Conservation (phyloP, 2,888 invertebrate species). For the Boloria euphrosyne region DNA sequence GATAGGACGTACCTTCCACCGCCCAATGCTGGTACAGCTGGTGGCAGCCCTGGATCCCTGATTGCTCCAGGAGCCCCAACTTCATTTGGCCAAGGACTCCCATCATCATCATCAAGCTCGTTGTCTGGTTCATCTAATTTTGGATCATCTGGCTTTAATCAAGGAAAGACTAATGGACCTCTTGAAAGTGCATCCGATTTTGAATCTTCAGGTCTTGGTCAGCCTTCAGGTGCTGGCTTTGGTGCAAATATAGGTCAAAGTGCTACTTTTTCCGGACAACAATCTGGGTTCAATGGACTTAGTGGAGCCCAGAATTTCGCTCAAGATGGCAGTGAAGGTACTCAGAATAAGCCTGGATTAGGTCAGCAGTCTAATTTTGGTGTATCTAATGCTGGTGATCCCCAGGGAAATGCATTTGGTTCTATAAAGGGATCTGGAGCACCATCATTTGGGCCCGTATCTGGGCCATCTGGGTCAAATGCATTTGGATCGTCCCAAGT, state of each 20-base stretch:
- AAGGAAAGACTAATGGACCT: slow-evolving; percentile 4
- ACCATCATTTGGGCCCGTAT: slow-evolving; percentile 9
- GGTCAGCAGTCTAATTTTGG: slow-evolving; percentile 13
- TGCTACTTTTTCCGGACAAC: neutral
- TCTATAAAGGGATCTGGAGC: neutral
- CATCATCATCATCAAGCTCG: slow-evolving; percentile 20
- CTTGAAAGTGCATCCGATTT: slow-evolving; percentile 1
- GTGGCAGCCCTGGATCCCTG: slow-evolving; percentile 69
- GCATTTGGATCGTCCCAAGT: slow-evolving; percentile 12
- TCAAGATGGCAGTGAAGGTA: neutral
- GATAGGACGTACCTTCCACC: slow-evolving; percentile 75
- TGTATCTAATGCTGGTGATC: neutral
- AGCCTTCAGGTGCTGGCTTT: slow-evolving; percentile 8
- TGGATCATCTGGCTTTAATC: slow-evolving; percentile 28
- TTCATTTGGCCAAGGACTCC: slow-evolving; percentile 30
- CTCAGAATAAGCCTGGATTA: slow-evolving; percentile 4
- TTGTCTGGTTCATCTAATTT: slow-evolving; percentile 32
- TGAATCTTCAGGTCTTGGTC: slow-evolving; percentile 11
- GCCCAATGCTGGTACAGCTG: slow-evolving; percentile 65
- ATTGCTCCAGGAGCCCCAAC: slow-evolving; percentile 53
- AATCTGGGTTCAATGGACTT: slow-evolving; percentile 6
- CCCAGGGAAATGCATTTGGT: slow-evolving; percentile 10
- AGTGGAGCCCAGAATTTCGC: neutral
- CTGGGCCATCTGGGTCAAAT: slow-evolving; percentile 10
- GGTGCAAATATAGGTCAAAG: slow-evolving; percentile 4